Evolutionary conservation across 2,113 vertebrate genomes (phyloP).

Genomic region (Lates calcarifer): DNA sequence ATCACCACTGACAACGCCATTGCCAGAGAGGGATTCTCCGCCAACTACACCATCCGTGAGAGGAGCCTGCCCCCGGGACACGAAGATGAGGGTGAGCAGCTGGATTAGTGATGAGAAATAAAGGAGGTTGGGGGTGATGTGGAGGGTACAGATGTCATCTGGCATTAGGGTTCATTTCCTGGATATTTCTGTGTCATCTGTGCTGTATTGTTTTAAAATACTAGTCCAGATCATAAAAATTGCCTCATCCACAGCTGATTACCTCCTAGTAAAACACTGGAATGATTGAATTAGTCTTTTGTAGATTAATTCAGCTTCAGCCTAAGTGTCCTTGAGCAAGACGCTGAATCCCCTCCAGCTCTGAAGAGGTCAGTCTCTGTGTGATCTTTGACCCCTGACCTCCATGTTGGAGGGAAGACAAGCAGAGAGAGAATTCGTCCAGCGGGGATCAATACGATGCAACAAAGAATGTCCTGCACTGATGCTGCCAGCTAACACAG

Average conservation of each 20-base stretch:
- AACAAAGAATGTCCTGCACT: no score
- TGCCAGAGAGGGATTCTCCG: slow-evolving; percentile 96
- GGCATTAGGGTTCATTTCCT: background rate
- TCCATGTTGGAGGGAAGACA: background rate
- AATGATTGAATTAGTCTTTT: no score
- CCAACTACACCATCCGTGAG: slow-evolving; percentile 94
- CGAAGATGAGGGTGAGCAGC: slow-evolving; percentile 87
- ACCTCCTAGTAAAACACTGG: background rate
- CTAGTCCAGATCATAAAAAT: no score
- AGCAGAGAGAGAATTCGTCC: background rate
- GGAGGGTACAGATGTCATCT: background rate
- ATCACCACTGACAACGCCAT: slow-evolving; percentile 97
- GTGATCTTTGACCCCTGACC: slow-evolving; percentile 20
- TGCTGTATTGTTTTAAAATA: no score
- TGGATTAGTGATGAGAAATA: background rate
- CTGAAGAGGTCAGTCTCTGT: background rate
- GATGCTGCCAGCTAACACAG: no score
- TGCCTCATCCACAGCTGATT: background rate
- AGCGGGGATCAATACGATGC: background rate
- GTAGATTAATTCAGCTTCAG: no score
- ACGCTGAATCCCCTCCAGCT: no score
- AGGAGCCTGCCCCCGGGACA: slow-evolving; percentile 82
- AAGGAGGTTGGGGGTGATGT: background rate
- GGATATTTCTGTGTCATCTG: no score
- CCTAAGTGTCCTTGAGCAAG: no score